These are phyloP conservation scores for Pseudonaja textilis DNA, from an alignment of 2,113 vertebrate genomes.

Conservation along the genomic window DNA sequence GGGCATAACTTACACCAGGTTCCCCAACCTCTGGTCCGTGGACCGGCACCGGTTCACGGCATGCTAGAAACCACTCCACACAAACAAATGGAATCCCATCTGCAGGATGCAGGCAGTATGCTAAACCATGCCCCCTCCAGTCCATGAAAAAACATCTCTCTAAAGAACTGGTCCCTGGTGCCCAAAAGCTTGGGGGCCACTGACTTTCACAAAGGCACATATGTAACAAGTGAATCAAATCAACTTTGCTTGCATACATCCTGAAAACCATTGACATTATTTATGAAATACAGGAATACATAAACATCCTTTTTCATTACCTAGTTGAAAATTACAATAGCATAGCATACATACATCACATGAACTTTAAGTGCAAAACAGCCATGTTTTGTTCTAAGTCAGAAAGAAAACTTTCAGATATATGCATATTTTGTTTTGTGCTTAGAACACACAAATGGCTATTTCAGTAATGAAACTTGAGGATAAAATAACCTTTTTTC, in stretches of 20 bases:
- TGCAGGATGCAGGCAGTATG: no score
- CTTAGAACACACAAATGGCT: neutral
- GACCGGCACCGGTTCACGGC: no score
- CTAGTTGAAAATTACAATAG: neutral
- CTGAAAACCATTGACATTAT: neutral
- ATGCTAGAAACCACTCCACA: no score
- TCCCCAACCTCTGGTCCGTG: no score
- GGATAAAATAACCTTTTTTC: neutral
- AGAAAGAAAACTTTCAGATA: neutral
- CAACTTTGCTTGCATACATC: neutral
- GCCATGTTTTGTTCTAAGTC: neutral
- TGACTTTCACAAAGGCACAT: neutral
- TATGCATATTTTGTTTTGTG: neutral
- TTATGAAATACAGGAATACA: neutral
- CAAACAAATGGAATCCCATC: no score
- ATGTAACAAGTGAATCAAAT: neutral
- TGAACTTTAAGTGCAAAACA: neutral
- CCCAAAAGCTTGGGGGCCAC: no score
- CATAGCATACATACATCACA: neutral
- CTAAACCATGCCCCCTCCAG: no score
- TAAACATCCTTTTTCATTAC: neutral
- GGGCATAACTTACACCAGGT: neutral
- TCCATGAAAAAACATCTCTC: no score
- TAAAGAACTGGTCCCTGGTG: no score
- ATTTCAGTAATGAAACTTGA: neutral